Base-by-base conservation (phyloP, 2,113 vertebrate genomes). In the Dasypus novemcinctus region DNA sequence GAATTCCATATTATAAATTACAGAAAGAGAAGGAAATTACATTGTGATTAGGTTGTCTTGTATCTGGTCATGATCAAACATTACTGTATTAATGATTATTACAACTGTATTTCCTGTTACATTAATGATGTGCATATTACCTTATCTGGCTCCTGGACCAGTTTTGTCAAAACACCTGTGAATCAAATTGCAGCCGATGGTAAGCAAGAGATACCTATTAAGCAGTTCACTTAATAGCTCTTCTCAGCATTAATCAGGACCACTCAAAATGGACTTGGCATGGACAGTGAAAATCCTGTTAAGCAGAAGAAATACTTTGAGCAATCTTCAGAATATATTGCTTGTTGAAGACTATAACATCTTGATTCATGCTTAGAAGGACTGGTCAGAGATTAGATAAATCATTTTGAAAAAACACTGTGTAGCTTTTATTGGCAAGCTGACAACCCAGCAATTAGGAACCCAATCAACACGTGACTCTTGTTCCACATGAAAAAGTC, bases 91-190 rank as follows among this genome's bases (percentile, higher is more conserved):
- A 87, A 68, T 63, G 71, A 80, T 87, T 80, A 87, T 66, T 83
- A 64, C 83, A 61, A 66, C 71, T 71, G 5, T 83, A 78, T 93
- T 75, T 96, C 90, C 75, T 72, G 54, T 76, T 63, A 83, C 27
- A 72, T 93, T 92, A 90, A 80, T 74, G 1, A 71, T 90, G 25
- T 38, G 10, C 18, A 33, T 92, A 69, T 90, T 86, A 43, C 78
- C 23, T 87, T 61, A 79, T 38, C 52, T 64, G 69, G 64, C n/a
- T 85, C 80, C 87, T 90, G 5, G n/a, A 80, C 74, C 10, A 52
- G 89, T 94, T 96, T 96, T 94, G 93, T 83, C 75, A 96, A 96
- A 80, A 87, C 52, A 92, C 46, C 41, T 84, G 63, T 9, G 25
- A 92, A 79, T 46, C 75, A 91, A 75, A 83, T 82, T 59, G 79